These are phyloP conservation scores for Glaucopsyche alexis DNA, from an alignment of 2,888 invertebrate species.

Conservation along the genomic window DNA sequence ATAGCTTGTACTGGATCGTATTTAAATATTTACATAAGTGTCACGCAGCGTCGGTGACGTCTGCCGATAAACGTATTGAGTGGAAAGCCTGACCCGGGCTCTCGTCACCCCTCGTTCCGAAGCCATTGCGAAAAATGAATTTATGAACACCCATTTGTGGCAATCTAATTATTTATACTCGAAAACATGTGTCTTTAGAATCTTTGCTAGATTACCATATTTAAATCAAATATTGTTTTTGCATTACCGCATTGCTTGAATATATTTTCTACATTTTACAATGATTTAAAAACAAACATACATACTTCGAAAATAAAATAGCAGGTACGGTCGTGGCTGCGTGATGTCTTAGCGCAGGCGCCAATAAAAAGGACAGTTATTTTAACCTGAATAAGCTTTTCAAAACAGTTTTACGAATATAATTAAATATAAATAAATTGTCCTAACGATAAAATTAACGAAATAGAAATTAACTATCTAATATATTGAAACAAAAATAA, in stretches of 20 bases:
- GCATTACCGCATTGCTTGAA: background rate
- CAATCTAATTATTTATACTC: slow-evolving; percentile 22
- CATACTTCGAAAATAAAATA: background rate
- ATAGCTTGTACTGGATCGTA: slow-evolving; percentile 81
- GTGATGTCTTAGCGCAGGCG: background rate
- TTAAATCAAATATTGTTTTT: slow-evolving; percentile 4
- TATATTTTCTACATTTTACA: too few species aligned
- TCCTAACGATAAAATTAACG: too few species aligned
- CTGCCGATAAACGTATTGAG: slow-evolving; percentile 77
- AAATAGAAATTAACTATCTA: too few species aligned
- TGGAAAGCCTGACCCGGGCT: slow-evolving; percentile 57
- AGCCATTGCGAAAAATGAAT: slow-evolving; percentile 28
- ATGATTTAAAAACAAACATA: background rate
- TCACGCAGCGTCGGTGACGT: slow-evolving; percentile 76
- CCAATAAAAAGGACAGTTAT: background rate
- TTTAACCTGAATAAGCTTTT: background rate
- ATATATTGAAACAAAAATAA: background rate
- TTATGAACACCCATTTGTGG: slow-evolving; percentile 29
- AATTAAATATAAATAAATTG: background rate
- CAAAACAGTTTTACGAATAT: background rate
- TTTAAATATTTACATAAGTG: slow-evolving; percentile 82
- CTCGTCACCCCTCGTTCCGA: slow-evolving; percentile 31
- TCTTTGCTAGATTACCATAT: background rate
- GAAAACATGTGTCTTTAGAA: slow-evolving; percentile 8
- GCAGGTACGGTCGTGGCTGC: background rate